Evolutionary conservation across 2,888 invertebrate species (phyloP).

Genomic region (Drosophila meridiana): DNA sequence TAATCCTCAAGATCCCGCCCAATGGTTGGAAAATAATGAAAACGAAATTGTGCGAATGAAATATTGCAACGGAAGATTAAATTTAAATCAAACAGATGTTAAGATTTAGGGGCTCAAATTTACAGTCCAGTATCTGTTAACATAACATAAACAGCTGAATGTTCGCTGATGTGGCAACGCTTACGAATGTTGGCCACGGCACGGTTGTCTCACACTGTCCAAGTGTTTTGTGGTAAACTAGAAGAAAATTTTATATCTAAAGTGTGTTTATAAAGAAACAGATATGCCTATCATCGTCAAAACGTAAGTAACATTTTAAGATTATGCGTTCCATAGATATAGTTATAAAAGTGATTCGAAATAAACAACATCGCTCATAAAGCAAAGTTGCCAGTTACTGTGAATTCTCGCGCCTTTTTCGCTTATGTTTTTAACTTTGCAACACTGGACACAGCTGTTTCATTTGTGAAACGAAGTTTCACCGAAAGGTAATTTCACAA

Average conservation of each 20-base stretch:
- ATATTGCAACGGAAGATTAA: not conserved
- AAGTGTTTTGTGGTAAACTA: not conserved
- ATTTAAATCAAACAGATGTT: not conserved
- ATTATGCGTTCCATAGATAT: not conserved
- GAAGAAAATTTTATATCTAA: not conserved
- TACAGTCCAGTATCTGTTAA: not conserved
- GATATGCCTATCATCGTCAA: conserved; percentile 82
- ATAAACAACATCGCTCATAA: not conserved
- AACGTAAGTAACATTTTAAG: conserved; percentile 74
- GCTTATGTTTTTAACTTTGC: conserved; percentile 7
- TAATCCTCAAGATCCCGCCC: not conserved
- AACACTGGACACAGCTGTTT: conserved; percentile 56
- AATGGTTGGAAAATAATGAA: not conserved
- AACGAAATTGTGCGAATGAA: not conserved
- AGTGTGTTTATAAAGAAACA: not conserved
- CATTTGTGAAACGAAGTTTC: conserved; percentile 33
- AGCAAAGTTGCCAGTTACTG: not conserved
- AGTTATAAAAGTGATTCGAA: not conserved
- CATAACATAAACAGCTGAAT: conserved; percentile 2
- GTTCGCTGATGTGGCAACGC: conserved; percentile 34
- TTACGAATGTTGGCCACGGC: not conserved
- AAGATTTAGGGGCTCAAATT: not conserved
- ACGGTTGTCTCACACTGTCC: no score
- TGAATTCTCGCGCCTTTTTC: conserved; percentile 46
- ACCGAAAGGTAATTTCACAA: conserved; percentile 25